A percentile compares a stretch with the other conserved stretches of the same genome.
Evolutionary conservation across 2,113 vertebrate species (phyloP).

Genomic region (Pleuronectes platessa): DNA sequence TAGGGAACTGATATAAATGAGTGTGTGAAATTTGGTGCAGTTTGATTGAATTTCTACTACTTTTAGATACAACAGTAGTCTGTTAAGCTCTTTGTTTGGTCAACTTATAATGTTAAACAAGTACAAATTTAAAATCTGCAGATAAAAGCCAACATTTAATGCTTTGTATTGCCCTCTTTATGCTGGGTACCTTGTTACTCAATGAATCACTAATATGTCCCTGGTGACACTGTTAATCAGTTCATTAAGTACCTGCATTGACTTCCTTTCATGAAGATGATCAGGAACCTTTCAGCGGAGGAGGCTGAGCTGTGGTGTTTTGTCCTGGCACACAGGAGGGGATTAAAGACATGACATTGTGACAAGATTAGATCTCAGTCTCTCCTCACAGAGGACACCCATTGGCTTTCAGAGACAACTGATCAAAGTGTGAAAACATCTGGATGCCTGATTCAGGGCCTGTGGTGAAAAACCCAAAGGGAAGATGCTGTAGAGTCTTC

Average conservation of each 20-base stretch:
- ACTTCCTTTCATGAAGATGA: neutral
- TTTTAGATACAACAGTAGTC: too few relatives aligned
- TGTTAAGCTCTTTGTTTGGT: too few relatives aligned
- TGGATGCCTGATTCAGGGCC: too few relatives aligned
- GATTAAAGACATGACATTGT: neutral
- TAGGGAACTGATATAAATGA: too few relatives aligned
- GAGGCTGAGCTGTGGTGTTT: neutral
- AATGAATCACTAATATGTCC: too few relatives aligned
- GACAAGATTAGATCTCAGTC: neutral
- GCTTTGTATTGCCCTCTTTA: neutral
- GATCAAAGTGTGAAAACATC: neutral
- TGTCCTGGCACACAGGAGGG: neutral
- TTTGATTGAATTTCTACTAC: too few relatives aligned
- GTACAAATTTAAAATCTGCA: too few relatives aligned
- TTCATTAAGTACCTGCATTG: neutral
- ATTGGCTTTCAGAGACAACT: neutral
- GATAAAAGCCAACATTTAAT: neutral
- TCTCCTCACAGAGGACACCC: conserved; percentile 2
- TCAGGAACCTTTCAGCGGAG: neutral
- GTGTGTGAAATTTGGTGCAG: too few relatives aligned
- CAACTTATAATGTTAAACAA: too few relatives aligned
- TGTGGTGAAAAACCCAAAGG: too few relatives aligned
- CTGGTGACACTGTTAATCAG: neutral
- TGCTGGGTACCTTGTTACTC: neutral
- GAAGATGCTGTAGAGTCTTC: neutral